These are phyloP conservation scores for Amphimallon solstitiale DNA, from an alignment of 2,888 invertebrate genomes.

Conservation along the genomic window DNA sequence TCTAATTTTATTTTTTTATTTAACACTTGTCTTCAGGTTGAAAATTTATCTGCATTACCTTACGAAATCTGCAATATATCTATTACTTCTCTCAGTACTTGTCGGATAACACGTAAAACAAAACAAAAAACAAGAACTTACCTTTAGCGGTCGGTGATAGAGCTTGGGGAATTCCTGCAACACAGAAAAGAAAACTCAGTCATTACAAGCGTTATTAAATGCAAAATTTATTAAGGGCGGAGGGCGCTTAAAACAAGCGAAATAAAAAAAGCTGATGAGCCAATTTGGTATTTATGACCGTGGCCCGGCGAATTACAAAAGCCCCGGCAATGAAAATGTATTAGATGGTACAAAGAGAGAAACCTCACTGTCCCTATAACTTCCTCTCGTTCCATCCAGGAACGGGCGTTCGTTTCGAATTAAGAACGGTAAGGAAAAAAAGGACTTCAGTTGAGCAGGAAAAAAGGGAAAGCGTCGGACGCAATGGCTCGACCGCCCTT, in stretches of 20 bases:
- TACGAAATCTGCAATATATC: background rate
- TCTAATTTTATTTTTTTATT: too few species aligned
- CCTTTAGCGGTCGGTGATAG: constrained; percentile 11
- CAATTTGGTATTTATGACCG: constrained; percentile 12
- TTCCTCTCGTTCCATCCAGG: too few species aligned
- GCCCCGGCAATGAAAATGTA: background rate
- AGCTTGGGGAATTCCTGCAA: background rate
- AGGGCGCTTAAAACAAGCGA: too few species aligned
- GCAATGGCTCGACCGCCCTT: background rate
- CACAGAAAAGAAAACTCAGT: background rate
- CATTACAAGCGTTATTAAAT: background rate
- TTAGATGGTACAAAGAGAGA: background rate
- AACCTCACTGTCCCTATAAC: too few species aligned
- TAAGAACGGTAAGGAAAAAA: too few species aligned
- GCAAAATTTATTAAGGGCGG: background rate
- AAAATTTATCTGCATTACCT: too few species aligned
- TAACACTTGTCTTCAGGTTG: too few species aligned
- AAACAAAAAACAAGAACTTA: background rate
- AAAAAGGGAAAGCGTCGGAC: background rate
- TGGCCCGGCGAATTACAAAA: background rate
- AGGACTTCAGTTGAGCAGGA: background rate
- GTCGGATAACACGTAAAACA: too few species aligned
- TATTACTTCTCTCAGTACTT: too few species aligned
- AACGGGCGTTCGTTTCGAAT: too few species aligned
- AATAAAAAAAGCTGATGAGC: background rate